Conservation (phyloP, 2,888 invertebrate species). For the Nineta flava region DNA sequence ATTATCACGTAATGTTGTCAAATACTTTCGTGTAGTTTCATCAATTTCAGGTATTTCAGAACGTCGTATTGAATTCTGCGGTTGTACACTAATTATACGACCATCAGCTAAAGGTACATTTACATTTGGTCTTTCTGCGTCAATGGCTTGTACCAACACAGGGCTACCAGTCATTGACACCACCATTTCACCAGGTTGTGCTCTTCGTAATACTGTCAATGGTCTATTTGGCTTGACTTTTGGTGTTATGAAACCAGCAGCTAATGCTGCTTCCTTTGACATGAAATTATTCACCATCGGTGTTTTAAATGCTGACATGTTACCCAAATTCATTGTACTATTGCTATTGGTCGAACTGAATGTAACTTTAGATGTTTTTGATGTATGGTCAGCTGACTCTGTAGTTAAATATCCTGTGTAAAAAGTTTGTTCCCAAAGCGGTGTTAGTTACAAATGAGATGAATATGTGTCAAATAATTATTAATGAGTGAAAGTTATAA, state of each 20-base stretch:
- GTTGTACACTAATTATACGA: conserved; percentile 42
- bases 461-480: too few species aligned
- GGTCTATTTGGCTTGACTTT: conserved; percentile 42
- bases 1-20: conserved; percentile 34
- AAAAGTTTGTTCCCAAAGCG: neutral
- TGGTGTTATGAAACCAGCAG: conserved; percentile 23
- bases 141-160: conserved; percentile 34
- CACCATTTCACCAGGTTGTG: conserved; percentile 47
- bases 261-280: neutral
- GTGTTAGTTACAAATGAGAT: too few species aligned
- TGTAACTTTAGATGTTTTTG: neutral
- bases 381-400: neutral
- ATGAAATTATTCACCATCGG: neutral
- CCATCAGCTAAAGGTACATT: conserved; percentile 50
- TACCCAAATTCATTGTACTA: neutral
- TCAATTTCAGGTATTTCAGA: conserved; percentile 29
- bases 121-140: conserved; percentile 42
- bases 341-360: neutral
- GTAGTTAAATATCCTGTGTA: conserved; percentile 1
- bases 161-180: conserved; percentile 53
- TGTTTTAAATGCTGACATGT: neutral
- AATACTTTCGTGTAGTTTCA: conserved; percentile 28
- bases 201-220: conserved; percentile 40
- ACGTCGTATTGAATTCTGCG: conserved; percentile 30
- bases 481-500: too few species aligned